These are phyloP conservation scores for Globodera rostochiensis DNA, from an alignment of 1,140 invertebrate genomes.

Conservation along the genomic window DNA sequence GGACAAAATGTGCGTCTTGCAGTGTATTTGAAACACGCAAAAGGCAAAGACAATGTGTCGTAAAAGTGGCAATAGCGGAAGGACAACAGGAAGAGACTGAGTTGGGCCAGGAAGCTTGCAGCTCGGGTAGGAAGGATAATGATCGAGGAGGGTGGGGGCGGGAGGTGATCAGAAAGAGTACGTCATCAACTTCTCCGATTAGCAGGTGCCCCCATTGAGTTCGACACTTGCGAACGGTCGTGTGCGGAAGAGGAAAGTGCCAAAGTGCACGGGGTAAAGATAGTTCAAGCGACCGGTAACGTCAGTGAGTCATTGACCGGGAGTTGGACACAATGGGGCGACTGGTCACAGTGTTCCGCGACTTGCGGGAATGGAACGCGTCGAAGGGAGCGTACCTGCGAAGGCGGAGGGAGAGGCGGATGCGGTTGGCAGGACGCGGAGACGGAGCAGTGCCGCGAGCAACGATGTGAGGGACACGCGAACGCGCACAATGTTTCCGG, in stretches of 20 bases:
- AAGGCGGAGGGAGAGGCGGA: background rate
- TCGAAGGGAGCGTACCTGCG: background rate
- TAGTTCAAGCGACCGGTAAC: slow-evolving; percentile 5
- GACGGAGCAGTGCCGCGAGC: slow-evolving; percentile 24
- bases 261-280: slow-evolving; percentile 1
- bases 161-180: background rate
- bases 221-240: slow-evolving; percentile 40
- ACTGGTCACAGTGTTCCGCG: slow-evolving; percentile 46
- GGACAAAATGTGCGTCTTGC: slow-evolving; percentile 52
- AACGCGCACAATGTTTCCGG: slow-evolving; percentile 62
- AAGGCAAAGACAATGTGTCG: slow-evolving; percentile 44
- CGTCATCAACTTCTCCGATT: background rate
- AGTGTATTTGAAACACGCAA: slow-evolving; percentile 47
- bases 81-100: slow-evolving; percentile 29
- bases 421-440: slow-evolving; percentile 37
- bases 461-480: slow-evolving; percentile 1
- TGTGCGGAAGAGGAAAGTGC: slow-evolving; percentile 16
- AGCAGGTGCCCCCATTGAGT: slow-evolving; percentile 36
- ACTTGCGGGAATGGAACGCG: slow-evolving; percentile 44
- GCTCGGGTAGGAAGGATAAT: background rate
- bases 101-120: slow-evolving; percentile 30
- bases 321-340: slow-evolving; percentile 44
- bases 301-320: background rate
- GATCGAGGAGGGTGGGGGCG: background rate
- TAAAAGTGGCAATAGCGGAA: slow-evolving; percentile 25